phyloP scores from a whole-genome alignment of 2,888 invertebrate species.

The Synanthedon myopaeformis region DNA sequence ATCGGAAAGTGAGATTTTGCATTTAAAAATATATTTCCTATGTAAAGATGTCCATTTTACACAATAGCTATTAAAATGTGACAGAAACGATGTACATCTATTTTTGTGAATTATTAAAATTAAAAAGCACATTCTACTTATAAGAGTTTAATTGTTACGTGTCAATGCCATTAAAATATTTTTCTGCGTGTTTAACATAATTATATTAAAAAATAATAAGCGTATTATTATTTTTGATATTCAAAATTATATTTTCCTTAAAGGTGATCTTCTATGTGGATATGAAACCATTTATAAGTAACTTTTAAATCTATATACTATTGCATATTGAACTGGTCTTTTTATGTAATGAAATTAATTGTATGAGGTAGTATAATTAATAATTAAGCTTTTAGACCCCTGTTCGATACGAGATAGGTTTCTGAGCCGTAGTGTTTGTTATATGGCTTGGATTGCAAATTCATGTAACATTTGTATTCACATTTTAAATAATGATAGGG shows the following conservation, averaged over 20 bases:
- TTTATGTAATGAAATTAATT: constrained; percentile 41
- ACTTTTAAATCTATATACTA: constrained; percentile 48
- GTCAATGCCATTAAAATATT: constrained; percentile 32
- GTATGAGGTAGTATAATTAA: constrained; percentile 14
- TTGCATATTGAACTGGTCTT: constrained; percentile 33
- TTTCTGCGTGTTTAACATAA: constrained; percentile 36
- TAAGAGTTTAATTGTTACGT: constrained; percentile 3
- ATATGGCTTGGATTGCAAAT: not conserved
- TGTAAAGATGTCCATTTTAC: constrained; percentile 1
- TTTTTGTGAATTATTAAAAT: constrained; percentile 8
- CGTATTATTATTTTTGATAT: constrained; percentile 66
- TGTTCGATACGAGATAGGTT: constrained; percentile 20
- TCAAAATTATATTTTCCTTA: constrained; percentile 62
- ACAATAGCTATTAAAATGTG: not conserved
- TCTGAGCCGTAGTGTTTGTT: constrained; percentile 19
- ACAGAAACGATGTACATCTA: constrained; percentile 15
- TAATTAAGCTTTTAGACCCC: constrained; percentile 25
- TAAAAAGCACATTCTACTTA: not conserved
- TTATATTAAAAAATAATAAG: constrained; percentile 36
- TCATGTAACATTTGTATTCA: constrained; percentile 5
- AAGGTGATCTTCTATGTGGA: constrained; percentile 51
- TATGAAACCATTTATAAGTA: constrained; percentile 34
- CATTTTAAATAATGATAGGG: constrained; percentile 4
- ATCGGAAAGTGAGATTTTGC: constrained; percentile 13
- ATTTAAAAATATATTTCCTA: constrained; percentile 7